Conservation (phyloP, 2,797 vertebrate genomes). For the Podargus strigoides region DNA sequence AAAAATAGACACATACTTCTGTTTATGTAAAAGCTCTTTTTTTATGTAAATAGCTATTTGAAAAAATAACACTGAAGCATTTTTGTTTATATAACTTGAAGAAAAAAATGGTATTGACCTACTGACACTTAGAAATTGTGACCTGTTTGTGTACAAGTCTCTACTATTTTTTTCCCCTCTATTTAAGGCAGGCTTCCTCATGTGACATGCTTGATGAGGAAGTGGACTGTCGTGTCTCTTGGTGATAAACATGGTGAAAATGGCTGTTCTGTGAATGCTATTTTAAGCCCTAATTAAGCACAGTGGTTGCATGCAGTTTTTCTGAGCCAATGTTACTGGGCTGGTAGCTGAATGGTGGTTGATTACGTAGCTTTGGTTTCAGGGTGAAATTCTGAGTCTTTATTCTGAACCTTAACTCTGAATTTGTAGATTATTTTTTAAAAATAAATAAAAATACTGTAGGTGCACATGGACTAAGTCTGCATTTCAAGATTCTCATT, state of each 20-base stretch:
- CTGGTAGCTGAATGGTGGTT: background rate
- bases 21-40: constrained; percentile 2
- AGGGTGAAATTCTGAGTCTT: background rate
- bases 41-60: constrained; percentile 6
- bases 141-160: constrained; percentile 24
- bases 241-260: constrained; percentile 46
- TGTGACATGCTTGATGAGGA: constrained; percentile 52
- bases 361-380: background rate
- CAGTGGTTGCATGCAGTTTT: background rate
- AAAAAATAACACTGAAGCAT: background rate
- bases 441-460: background rate
- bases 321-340: background rate
- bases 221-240: constrained; percentile 21
- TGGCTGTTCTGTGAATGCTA: constrained; percentile 15
- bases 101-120: background rate
- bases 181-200: constrained; percentile 17
- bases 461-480: background rate
- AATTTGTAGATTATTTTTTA: background rate
- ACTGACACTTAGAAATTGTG: constrained; percentile 5
- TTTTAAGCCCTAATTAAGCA: constrained; percentile 45
- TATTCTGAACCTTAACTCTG: background rate
- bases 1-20: background rate
- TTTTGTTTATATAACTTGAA: constrained; percentile 20
- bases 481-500: background rate
- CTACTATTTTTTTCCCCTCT: background rate